Percentiles rank a stretch among this genome's conserved stretches.
phyloP scores from a whole-genome alignment of 2,797 vertebrate genomes.

The Parauchenoglanis ngamensis region DNA sequence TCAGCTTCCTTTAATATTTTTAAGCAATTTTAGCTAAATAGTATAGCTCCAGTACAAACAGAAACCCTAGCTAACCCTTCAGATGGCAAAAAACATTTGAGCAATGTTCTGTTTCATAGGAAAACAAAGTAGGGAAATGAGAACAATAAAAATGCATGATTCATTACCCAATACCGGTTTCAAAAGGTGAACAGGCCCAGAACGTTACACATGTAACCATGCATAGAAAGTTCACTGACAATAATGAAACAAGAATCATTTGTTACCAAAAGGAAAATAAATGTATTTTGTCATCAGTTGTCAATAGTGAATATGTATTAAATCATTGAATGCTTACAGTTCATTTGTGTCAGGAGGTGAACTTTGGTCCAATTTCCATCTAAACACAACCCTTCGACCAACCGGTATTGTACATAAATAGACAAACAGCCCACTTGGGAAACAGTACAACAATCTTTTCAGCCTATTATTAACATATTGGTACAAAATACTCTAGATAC shows the following conservation, averaged over 20 bases:
- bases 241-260: constrained; percentile 8
- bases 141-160: not conserved
- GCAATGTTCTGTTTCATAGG: not conserved
- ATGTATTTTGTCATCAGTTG: constrained; percentile 4
- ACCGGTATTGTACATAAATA: not conserved
- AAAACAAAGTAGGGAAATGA: not conserved
- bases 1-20: not conserved
- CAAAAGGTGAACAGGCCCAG: not conserved
- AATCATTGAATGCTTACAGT: constrained; percentile 9
- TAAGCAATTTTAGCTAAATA: not conserved
- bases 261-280: constrained; percentile 14
- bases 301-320: not conserved
- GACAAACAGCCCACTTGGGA: constrained; percentile 17
- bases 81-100: too few species aligned
- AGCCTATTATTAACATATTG: constrained; percentile 33
- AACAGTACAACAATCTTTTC: not conserved
- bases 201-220: not conserved
- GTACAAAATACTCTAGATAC: constrained; percentile 39
- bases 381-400: constrained; percentile 15
- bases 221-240: not conserved
- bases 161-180: not conserved
- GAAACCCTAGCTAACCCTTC: not conserved
- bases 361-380: constrained; percentile 27
- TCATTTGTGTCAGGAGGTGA: not conserved
- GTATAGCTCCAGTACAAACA: not conserved